Base-by-base conservation (phyloP, 2,113 vertebrate genomes). In the Tetrao urogallus region DNA sequence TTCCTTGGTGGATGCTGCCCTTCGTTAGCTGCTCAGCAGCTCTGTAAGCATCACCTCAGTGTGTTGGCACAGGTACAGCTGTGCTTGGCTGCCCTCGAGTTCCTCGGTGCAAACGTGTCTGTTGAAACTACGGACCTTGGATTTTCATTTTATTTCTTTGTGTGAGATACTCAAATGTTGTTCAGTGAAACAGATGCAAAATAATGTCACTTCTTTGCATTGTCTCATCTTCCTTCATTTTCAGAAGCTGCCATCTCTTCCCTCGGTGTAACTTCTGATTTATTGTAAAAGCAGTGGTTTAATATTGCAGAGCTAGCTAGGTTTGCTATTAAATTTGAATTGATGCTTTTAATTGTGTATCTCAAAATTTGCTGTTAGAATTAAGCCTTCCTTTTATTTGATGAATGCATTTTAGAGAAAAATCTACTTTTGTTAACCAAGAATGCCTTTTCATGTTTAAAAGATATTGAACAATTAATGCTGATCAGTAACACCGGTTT, bases 241-340 rank as follows among this genome's bases (percentile, higher is more conserved):
- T 34, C 38, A 67, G 36, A 32, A 6, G 6, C 42, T 60, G 10
- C 19, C 3, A 3, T 80, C 34, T 42, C 38, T 18, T 88, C 73
- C 56, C 10, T n/a, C 83, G 47, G 43, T 52, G 36, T 48, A 69
- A 43, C 3, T 58, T 70, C 19, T 82, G 43, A 6, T 69, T 82
- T 72, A 12, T 48, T 61, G 8, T 56, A n/a, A 74, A 89, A 91
- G 21, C 5, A 38, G 2, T 73, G 20, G 5, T 54, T 88, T 88
- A n/a, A 36, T 66, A n/a, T 16, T 78, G 57, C 25, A 86, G 27
- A 48, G 40, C 7, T 66, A 74, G 38, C 32, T 71, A 2, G 36
- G 36, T 88, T 67, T 81, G 38, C 11, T 86, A 18, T 86, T 82
- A 32, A 69, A 69, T 76, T 69, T 30, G 71, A 81, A 61, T 8